phyloP scores from a whole-genome alignment of 2,888 invertebrate genomes.

The Archips xylosteana region DNA sequence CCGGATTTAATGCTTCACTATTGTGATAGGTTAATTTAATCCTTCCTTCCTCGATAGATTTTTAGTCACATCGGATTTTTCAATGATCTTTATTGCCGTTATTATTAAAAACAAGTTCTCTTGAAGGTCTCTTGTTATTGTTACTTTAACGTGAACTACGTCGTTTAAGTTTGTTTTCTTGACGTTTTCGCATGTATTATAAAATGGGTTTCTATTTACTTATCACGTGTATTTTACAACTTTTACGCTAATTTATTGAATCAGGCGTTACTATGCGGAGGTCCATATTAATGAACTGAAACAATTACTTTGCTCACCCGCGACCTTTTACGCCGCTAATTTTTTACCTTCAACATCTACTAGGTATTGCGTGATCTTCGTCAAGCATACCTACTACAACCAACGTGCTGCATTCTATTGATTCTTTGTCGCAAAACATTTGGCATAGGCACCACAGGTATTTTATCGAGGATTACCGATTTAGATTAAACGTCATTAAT shows the following conservation, averaged over 20 bases:
- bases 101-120: conserved; percentile 12
- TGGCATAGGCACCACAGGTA: background rate
- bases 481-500: conserved; percentile 10
- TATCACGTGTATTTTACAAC: background rate
- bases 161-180: background rate
- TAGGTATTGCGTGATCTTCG: background rate
- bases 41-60: conserved; percentile 24
- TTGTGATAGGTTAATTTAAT: conserved; percentile 10
- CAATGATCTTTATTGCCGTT: conserved; percentile 5
- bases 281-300: too few species aligned
- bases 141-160: background rate
- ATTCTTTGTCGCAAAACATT: conserved; percentile 4
- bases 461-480: conserved; percentile 11
- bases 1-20: conserved; percentile 16
- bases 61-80: conserved; percentile 12
- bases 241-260: too few species aligned
- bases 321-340: too few species aligned
- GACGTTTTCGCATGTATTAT: background rate
- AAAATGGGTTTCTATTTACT: background rate
- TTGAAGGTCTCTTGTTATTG: conserved; percentile 4
- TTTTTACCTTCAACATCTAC: background rate
- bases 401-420: background rate
- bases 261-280: too few species aligned
- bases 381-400: too few species aligned
- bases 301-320: too few species aligned